phyloP scores from a whole-genome alignment of 2,113 vertebrate genomes.

The Laterallus jamaicensis region DNA sequence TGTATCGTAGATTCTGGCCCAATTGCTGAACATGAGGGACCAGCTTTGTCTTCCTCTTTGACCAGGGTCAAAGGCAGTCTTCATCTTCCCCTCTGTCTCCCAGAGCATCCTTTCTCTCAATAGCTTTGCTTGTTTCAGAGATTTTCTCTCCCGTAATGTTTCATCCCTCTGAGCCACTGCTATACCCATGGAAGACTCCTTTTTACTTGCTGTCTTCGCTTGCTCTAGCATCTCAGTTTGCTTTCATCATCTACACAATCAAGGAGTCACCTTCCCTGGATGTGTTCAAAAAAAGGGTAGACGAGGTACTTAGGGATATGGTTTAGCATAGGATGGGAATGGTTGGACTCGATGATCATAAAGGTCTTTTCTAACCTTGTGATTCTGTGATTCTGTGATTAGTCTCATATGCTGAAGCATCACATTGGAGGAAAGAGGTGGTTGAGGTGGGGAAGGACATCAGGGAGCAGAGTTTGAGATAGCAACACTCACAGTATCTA shows the following conservation, averaged over 20 bases:
- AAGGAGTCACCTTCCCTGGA: too few species aligned
- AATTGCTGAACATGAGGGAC: neutral
- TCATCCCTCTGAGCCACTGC: neutral
- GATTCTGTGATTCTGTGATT: too few species aligned
- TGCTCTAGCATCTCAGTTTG: neutral
- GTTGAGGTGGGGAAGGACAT: neutral
- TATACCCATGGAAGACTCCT: neutral
- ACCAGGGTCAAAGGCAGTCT: neutral
- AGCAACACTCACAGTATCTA: rapidly evolving
- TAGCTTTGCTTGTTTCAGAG: neutral
- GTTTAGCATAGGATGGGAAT: too few species aligned
- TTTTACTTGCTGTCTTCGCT: neutral
- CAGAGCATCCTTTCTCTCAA: neutral
- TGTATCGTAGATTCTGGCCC: neutral
- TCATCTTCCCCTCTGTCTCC: neutral
- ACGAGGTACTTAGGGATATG: too few species aligned
- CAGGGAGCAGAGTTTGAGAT: neutral
- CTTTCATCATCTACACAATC: neutral
- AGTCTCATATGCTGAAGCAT: neutral
- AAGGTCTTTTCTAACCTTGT: too few species aligned
- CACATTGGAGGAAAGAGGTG: neutral
- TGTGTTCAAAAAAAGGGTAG: too few species aligned
- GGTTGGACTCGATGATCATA: too few species aligned
- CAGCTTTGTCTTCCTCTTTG: neutral
- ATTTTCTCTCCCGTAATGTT: neutral